These are phyloP conservation scores for Thinocorus orbignyianus DNA, from an alignment of 2,113 vertebrate species.

Conservation along the genomic window DNA sequence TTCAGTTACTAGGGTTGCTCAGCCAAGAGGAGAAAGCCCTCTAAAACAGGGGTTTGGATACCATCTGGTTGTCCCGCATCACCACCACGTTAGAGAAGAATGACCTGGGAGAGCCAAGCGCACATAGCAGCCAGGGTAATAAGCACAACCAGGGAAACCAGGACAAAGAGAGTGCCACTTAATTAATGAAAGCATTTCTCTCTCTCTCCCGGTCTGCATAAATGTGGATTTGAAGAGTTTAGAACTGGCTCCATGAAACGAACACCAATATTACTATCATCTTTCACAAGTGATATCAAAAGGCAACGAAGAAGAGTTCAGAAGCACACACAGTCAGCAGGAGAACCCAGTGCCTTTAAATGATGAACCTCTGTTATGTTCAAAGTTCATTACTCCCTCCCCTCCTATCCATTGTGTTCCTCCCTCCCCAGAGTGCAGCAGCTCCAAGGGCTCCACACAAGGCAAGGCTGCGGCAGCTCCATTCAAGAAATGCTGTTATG, in stretches of 20 bases:
- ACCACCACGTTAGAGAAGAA: background rate
- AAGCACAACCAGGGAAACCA: slow-evolving; percentile 32
- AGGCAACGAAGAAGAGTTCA: background rate
- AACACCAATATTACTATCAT: background rate
- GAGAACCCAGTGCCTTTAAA: background rate
- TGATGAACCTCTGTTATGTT: background rate
- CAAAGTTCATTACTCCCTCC: background rate
- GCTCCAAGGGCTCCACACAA: background rate
- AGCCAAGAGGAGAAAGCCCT: slow-evolving; percentile 14
- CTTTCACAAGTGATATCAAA: background rate
- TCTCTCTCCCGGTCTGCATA: background rate
- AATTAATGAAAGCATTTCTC: slow-evolving; percentile 15
- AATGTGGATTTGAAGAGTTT: background rate
- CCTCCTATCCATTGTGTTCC: background rate
- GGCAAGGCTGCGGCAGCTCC: background rate
- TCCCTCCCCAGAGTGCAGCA: background rate
- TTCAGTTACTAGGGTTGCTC: slow-evolving; percentile 55
- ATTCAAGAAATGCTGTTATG: background rate
- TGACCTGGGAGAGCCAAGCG: slow-evolving; percentile 20
- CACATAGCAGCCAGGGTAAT: slow-evolving; percentile 38
- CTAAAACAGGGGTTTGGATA: background rate
- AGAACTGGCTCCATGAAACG: background rate
- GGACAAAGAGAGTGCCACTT: background rate
- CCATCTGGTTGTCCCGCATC: slow-evolving; percentile 20
- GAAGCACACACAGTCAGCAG: background rate